Evolutionary conservation across 1,140 invertebrate species (phyloP).

Genomic region (Scaptodrosophila lebanonensis): DNA sequence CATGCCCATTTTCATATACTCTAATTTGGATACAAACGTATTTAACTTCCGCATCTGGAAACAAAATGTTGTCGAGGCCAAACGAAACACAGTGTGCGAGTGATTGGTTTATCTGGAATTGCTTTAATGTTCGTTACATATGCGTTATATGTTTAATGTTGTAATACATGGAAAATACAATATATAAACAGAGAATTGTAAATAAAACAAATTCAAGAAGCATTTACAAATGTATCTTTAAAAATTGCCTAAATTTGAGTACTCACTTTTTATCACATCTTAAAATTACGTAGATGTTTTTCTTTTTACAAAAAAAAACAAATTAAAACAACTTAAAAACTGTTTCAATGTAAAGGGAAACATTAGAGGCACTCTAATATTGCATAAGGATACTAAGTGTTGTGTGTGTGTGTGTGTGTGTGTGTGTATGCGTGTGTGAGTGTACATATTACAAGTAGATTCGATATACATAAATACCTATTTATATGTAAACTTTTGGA

Average conservation of each 20-base stretch:
- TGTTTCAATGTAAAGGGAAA: conserved; percentile 46
- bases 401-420: conserved; percentile 29
- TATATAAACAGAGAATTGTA: conserved; percentile 49
- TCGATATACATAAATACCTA: conserved; percentile 22
- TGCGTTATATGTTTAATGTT: conserved; percentile 29
- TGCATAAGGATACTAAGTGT: conserved; percentile 72
- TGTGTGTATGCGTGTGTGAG: conserved; percentile 24
- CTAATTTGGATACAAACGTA: conserved; percentile 78
- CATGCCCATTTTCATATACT: conserved; percentile 81
- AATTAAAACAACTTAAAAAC: conserved; percentile 33
- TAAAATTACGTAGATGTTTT: conserved; percentile 59
- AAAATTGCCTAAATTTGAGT: conserved; percentile 74
- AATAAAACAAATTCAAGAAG: conserved; percentile 66
- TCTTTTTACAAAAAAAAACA: conserved; percentile 37
- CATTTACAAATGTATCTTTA: conserved; percentile 61
- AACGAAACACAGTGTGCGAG: conserved; percentile 57
- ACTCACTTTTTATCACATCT: conserved; percentile 69
- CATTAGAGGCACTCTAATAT: conserved; percentile 76
- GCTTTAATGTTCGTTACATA: conserved; percentile 49
- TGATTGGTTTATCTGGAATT: conserved; percentile 52
- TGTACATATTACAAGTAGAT: conserved; percentile 27
- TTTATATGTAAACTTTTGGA: conserved; percentile 32
- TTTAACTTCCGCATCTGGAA: conserved; percentile 81
- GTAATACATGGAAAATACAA: conserved; percentile 26
- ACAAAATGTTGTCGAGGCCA: conserved; percentile 45